These are phyloP conservation scores for Tylochromis polylepis DNA, from an alignment of 2,113 vertebrate genomes.

Conservation along the genomic window DNA sequence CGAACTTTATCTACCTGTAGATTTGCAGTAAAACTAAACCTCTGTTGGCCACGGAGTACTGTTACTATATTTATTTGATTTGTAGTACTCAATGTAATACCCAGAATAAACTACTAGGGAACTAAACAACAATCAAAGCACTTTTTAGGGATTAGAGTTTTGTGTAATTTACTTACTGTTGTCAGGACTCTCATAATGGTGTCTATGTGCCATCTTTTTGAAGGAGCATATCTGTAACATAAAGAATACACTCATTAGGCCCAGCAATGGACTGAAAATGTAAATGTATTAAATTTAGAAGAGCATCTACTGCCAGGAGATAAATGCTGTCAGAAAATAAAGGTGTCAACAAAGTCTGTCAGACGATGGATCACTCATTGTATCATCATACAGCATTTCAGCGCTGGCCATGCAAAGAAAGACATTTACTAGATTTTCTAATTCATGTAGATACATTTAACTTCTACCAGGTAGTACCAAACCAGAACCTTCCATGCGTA, in stretches of 20 bases:
- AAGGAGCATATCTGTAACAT: constrained; percentile 88
- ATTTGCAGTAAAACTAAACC: background rate
- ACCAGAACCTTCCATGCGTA: background rate
- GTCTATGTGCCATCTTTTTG: constrained; percentile 99
- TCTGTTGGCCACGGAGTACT: background rate
- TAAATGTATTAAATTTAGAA: background rate
- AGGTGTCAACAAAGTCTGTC: constrained; percentile 66
- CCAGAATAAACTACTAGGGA: background rate
- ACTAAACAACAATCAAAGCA: background rate
- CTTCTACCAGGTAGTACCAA: background rate
- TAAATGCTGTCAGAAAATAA: constrained; percentile 65
- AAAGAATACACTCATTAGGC: constrained; percentile 24
- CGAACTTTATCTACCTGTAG: background rate
- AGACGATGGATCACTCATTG: constrained; percentile 76
- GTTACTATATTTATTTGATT: background rate
- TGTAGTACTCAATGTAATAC: background rate
- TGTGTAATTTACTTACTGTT: constrained; percentile 77
- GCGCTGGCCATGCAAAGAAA: background rate
- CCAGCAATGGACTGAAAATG: background rate
- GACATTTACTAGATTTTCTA: background rate
- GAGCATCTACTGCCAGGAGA: background rate
- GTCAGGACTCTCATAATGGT: constrained; percentile 98
- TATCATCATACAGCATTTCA: constrained; percentile 70
- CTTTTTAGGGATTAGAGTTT: background rate
- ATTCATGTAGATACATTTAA: background rate